A percentile compares a stretch with the other conserved stretches of the same genome.
phyloP scores from a whole-genome alignment of 2,797 vertebrate genomes.

The Oophaga sylvatica region DNA sequence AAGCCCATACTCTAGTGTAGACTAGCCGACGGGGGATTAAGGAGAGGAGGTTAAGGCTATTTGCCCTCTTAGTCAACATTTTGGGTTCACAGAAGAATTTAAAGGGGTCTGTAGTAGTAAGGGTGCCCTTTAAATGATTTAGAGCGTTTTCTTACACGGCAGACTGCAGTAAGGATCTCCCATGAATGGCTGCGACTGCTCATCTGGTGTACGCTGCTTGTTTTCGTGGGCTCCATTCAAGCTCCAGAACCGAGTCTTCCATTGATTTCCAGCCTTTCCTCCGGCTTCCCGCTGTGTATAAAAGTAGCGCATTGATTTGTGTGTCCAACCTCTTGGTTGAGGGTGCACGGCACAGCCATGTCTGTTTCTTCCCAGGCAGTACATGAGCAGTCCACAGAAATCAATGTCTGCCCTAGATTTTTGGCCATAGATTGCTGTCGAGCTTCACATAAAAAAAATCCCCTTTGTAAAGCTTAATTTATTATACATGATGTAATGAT shows the following conservation, averaged over 20 bases:
- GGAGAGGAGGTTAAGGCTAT: too few species aligned
- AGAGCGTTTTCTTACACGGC: not conserved
- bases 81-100: too few species aligned
- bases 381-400: conserved; percentile 1
- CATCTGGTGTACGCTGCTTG: not conserved
- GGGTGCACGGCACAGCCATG: not conserved
- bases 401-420: not conserved
- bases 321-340: not conserved
- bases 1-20: too few species aligned
- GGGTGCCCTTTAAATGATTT: not conserved
- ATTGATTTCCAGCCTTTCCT: not conserved
- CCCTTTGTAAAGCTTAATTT: not conserved
- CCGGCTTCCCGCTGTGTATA: not conserved
- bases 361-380: not conserved
- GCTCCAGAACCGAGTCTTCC: not conserved
- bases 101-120: too few species aligned
- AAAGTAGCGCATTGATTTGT: not conserved
- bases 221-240: conserved; percentile 28
- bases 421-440: not conserved
- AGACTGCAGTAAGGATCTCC: not conserved
- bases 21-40: too few species aligned
- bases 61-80: too few species aligned
- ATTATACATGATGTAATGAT: conserved; percentile 27
- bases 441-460: not conserved
- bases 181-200: conserved; percentile 9